These are phyloP conservation scores for Plagodis dolabraria DNA, from an alignment of 2,888 invertebrate species.

Conservation along the genomic window DNA sequence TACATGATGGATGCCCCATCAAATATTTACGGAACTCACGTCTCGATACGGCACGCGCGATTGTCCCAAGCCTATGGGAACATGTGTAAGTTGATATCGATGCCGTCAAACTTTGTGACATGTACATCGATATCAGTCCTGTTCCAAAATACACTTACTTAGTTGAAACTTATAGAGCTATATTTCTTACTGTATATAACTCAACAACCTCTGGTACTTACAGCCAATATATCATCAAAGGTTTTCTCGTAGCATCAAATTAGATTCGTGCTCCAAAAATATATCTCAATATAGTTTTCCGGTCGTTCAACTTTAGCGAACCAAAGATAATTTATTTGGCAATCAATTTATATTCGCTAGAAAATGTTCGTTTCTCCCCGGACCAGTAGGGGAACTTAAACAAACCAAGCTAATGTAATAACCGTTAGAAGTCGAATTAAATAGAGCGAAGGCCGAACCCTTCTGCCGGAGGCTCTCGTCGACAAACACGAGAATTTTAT, in stretches of 20 bases:
- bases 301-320: slow-evolving; percentile 6
- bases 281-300: background rate
- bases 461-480: slow-evolving; percentile 42
- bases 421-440: slow-evolving; percentile 52
- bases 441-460: slow-evolving; percentile 47
- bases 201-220: background rate
- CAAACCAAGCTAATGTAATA: slow-evolving; percentile 55
- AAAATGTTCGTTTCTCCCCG: slow-evolving; percentile 22
- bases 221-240: background rate
- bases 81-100: slow-evolving; percentile 21
- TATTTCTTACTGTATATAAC: background rate
- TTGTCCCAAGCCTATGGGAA: slow-evolving; percentile 13
- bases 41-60: slow-evolving; percentile 15
- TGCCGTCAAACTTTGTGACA: slow-evolving; percentile 31
- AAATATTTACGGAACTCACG: slow-evolving; percentile 44
- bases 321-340: slow-evolving; percentile 33
- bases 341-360: slow-evolving; percentile 39
- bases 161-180: background rate
- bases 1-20: slow-evolving; percentile 50
- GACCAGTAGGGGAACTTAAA: slow-evolving; percentile 46
- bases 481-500: slow-evolving; percentile 57
- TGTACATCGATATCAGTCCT: slow-evolving; percentile 9
- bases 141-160: background rate
- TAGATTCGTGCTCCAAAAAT: background rate
- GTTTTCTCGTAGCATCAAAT: background rate